Conservation (phyloP, 1,140 invertebrate genomes). For the Bombus terrestris region DNA sequence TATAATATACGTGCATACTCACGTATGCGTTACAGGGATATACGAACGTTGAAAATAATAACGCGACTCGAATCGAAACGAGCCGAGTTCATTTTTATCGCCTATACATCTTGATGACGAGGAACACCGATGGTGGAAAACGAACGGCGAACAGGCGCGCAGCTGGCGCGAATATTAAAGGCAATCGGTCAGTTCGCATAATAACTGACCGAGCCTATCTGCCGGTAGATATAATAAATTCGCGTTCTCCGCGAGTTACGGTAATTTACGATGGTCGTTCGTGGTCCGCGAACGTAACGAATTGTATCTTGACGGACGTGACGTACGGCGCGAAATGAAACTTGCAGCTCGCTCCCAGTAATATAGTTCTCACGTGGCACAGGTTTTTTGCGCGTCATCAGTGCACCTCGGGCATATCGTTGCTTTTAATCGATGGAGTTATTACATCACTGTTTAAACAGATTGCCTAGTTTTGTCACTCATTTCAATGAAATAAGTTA, state of each 20-base stretch:
- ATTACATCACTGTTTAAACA: neutral
- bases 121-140: slow-evolving; percentile 27
- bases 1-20: no score
- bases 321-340: slow-evolving; percentile 8
- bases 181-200: slow-evolving; percentile 76
- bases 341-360: neutral
- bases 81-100: slow-evolving; percentile 71
- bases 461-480: neutral
- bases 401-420: neutral
- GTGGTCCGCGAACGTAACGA: slow-evolving; percentile 32
- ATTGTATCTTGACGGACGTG: slow-evolving; percentile 31
- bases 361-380: neutral
- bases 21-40: neutral
- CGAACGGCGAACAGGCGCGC: slow-evolving; percentile 51
- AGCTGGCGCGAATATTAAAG: slow-evolving; percentile 79
- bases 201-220: slow-evolving; percentile 74
- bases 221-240: slow-evolving; percentile 62
- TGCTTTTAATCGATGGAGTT: slow-evolving; percentile 5
- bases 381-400: neutral
- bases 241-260: slow-evolving; percentile 11
- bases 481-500: neutral
- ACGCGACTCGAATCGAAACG: slow-evolving; percentile 60
- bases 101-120: slow-evolving; percentile 63
- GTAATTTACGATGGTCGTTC: slow-evolving; percentile 43
- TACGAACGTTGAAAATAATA: slow-evolving; percentile 55